phyloP scores from a whole-genome alignment of 1,140 invertebrate species.

The Hycleus phaleratus region DNA sequence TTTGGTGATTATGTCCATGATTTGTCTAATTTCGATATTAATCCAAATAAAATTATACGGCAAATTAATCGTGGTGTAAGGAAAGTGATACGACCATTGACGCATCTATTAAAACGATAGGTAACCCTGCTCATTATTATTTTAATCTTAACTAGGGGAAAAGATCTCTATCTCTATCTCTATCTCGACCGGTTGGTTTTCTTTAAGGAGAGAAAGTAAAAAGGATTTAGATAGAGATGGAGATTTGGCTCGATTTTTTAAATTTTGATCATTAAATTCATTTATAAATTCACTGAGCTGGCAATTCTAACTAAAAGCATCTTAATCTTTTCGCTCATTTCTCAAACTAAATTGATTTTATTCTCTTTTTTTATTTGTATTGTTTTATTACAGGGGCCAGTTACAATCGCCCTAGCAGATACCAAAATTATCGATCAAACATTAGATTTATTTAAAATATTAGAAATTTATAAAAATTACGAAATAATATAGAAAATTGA shows the following conservation, averaged over 20 bases:
- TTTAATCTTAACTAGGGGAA: too few relatives aligned
- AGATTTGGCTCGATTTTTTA: too few relatives aligned
- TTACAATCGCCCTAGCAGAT: not conserved
- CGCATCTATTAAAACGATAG: constrained; percentile 1
- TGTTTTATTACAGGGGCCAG: constrained; percentile 3
- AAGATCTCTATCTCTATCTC: too few relatives aligned
- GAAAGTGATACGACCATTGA: not conserved
- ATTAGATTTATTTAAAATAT: constrained; percentile 4
- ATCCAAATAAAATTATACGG: constrained; percentile 7
- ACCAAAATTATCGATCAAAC: constrained; percentile 4
- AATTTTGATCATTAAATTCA: too few relatives aligned
- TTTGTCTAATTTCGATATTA: not conserved
- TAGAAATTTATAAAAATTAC: not conserved
- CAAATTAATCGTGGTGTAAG: constrained; percentile 7
- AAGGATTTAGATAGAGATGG: too few relatives aligned
- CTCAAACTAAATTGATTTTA: too few relatives aligned
- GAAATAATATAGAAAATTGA: not conserved
- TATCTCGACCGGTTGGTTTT: too few relatives aligned
- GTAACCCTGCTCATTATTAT: not conserved
- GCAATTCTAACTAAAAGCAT: too few relatives aligned
- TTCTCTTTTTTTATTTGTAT: not conserved
- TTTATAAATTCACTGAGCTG: too few relatives aligned
- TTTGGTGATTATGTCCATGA: constrained; percentile 6
- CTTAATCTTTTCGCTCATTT: too few relatives aligned
- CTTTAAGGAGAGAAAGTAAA: too few relatives aligned